Percentiles rank a stretch among this genome's conserved stretches.
Conservation (phyloP, 1,140 invertebrate genomes). For the Lordiphosa stackelbergi region DNA sequence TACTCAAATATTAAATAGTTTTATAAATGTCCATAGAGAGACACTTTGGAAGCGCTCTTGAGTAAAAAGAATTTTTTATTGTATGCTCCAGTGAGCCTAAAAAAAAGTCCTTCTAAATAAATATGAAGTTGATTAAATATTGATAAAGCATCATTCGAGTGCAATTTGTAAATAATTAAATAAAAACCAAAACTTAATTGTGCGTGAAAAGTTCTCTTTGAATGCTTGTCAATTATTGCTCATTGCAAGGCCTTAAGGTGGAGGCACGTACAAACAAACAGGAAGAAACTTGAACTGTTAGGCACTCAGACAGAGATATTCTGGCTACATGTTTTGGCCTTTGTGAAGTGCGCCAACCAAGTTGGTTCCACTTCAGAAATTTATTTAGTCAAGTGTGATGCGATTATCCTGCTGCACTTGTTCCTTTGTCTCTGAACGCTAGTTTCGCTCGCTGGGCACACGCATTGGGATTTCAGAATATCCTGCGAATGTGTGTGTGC, state of each 20-base stretch:
- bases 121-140: too few relatives aligned
- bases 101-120: too few relatives aligned
- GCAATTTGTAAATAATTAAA: too few relatives aligned
- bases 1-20: too few relatives aligned
- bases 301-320: conserved; percentile 23
- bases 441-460: conserved; percentile 36
- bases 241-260: too few relatives aligned
- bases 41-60: too few relatives aligned
- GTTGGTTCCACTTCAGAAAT: conserved; percentile 66
- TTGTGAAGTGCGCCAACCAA: conserved; percentile 31
- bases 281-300: conserved; percentile 4
- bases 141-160: too few relatives aligned
- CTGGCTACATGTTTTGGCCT: conserved; percentile 35
- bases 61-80: too few relatives aligned
- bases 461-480: conserved; percentile 24
- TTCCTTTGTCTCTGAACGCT: conserved; percentile 54
- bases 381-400: conserved; percentile 75
- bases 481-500: conserved; percentile 6
- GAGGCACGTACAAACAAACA: background rate
- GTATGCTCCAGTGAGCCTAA: too few relatives aligned
- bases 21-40: too few relatives aligned
- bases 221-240: too few relatives aligned
- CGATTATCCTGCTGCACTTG: conserved; percentile 68
- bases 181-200: too few relatives aligned
- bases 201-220: background rate